Base-by-base conservation (phyloP, 2,797 vertebrate genomes). In the Smutsia gigantea region DNA sequence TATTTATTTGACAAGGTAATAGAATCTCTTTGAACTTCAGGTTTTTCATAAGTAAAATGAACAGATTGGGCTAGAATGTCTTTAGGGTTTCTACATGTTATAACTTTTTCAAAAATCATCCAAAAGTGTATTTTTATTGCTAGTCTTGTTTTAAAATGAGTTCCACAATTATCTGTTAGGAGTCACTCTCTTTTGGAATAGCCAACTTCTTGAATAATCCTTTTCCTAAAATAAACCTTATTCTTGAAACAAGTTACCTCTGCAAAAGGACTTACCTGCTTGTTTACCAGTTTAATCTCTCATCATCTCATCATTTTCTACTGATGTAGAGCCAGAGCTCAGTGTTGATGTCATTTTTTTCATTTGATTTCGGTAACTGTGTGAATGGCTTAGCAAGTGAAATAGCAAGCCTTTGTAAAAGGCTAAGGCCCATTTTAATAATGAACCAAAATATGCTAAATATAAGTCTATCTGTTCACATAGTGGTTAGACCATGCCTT, bases 281-380 rank as follows among this genome's bases (percentile, higher is more conserved):
- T 91, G 17, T 49, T 82, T 92, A 86, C 29, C 27, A 71, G 19
- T 79, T 7, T 72, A 29, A 49, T 77, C 9, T 87, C n/a, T 82
- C 77, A n/a, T 74, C 37, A 31, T 87, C n/a, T 82, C 77, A n/a
- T 74, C 42, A 39, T 92, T 95, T 95, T 69, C 75, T 86, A 19
- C 15, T 63, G 37, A 84, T 49, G 31, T 61, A 17, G 63, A 31
- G 27, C 2, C 9, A 42, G 63, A 68, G 27, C 14, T 83, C 29
- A 55, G 15, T 34, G 57, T 29, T 89, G 25, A 89, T 68, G 17
- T 93, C 55, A 37, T 15, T 59, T 81, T 53, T 27, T 27, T 86
- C 71, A 72, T 29, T 17, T 81, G 84, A 81, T 75, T 94, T 90
- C 27, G 63, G 27, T 86, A 89, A 18, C 68, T 86, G 27, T 25